Conservation (phyloP, 2,113 vertebrate species). For the Psittacus erithacus region DNA sequence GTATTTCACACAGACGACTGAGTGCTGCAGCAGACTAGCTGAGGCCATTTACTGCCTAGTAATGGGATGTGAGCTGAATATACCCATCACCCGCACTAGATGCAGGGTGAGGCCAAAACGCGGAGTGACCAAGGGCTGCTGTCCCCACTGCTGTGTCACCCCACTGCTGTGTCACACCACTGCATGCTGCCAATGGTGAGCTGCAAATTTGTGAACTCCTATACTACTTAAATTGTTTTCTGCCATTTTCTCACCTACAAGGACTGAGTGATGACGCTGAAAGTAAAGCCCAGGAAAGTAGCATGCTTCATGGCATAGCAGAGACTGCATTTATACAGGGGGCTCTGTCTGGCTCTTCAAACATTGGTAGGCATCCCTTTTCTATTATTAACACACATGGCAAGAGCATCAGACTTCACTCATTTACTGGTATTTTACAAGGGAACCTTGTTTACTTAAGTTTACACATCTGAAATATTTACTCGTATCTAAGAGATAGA, state of each 20-base stretch:
- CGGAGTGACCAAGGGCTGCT: not conserved
- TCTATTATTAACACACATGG: not conserved
- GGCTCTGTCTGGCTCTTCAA: not conserved
- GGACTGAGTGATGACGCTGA: not conserved
- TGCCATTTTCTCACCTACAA: not conserved
- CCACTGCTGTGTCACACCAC: fast-evolving
- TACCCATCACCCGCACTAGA: not conserved
- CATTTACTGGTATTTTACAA: not conserved
- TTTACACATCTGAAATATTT: not conserved
- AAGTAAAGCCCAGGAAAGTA: not conserved
- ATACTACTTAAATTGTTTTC: not conserved
- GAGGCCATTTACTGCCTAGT: not conserved
- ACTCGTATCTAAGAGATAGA: not conserved
- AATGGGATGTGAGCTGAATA: not conserved
- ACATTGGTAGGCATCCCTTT: not conserved
- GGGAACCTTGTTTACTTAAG: not conserved
- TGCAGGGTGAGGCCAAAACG: fast-evolving
- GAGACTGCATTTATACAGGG: not conserved
- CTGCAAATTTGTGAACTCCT: not conserved
- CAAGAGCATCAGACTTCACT: not conserved
- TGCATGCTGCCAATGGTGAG: fast-evolving
- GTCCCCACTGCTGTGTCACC: fast-evolving
- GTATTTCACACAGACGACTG: not conserved
- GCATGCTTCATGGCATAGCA: not conserved
- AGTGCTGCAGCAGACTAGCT: slow-evolving; percentile 7